Conservation (phyloP, 2,797 vertebrate genomes). For the Diplodus sargus region DNA sequence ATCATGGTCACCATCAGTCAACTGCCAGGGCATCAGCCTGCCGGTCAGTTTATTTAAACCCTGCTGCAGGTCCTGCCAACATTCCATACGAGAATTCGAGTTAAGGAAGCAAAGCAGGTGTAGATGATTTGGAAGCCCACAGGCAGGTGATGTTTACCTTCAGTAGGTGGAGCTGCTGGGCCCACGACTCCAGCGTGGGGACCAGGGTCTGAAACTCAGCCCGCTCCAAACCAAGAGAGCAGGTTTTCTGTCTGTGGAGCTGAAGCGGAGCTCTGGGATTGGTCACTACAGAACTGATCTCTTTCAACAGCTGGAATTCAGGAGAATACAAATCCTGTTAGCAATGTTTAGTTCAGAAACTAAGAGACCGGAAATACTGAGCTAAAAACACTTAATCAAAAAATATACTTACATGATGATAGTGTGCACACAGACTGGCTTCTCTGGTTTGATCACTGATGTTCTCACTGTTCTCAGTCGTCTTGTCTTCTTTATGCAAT, state of each 20-base stretch:
- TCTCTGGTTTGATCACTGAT: conserved; percentile 7
- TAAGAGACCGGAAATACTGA: not conserved
- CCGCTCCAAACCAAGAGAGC: conserved; percentile 44
- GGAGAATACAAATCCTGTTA: not conserved
- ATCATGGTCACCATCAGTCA: conserved; percentile 43
- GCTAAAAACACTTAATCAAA: not conserved
- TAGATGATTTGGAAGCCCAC: no score
- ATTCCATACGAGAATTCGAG: not conserved
- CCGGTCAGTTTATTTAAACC: conserved; percentile 80
- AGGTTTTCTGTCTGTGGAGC: conserved; percentile 74
- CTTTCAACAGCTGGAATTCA: conserved; percentile 84
- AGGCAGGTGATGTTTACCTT: conserved; percentile 78
- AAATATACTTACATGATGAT: conserved; percentile 58
- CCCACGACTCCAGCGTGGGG: conserved; percentile 87
- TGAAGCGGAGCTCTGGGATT: conserved; percentile 79
- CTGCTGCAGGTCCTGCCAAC: conserved; percentile 85
- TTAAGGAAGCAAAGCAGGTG: no score
- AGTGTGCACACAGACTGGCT: conserved; percentile 27
- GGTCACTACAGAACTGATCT: conserved; percentile 81
- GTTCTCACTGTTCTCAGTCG: conserved; percentile 31
- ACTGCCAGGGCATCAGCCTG: conserved; percentile 85
- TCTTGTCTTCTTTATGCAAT: conserved; percentile 47
- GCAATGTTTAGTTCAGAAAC: not conserved
- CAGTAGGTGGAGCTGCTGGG: conserved; percentile 86
- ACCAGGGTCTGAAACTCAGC: conserved; percentile 84